phyloP scores from a whole-genome alignment of 2,888 invertebrate genomes.

The Hirtodrosophila histrioides region DNA sequence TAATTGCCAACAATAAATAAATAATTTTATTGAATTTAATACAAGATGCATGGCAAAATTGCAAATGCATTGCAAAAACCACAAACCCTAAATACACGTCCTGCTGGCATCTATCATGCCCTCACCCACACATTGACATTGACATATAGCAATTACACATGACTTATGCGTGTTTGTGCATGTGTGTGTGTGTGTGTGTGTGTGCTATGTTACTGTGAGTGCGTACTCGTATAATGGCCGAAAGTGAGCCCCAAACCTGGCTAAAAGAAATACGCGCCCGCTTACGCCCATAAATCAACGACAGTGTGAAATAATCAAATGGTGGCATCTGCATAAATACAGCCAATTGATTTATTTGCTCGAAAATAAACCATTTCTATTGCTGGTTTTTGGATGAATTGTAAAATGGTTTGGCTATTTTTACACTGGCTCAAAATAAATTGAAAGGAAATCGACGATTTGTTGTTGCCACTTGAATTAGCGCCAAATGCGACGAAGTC shows the following conservation, averaged over 20 bases:
- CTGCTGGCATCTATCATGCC: constrained; percentile 39
- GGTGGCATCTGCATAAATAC: constrained; percentile 76
- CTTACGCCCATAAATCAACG: constrained; percentile 62
- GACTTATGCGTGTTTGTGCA: constrained; percentile 41
- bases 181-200: constrained; percentile 6
- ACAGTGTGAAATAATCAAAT: constrained; percentile 76
- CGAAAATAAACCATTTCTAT: constrained; percentile 64
- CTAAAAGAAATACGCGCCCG: constrained; percentile 9
- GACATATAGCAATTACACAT: constrained; percentile 76
- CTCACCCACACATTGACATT: constrained; percentile 59
- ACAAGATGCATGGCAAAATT: constrained; percentile 20
- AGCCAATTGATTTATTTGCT: constrained; percentile 70
- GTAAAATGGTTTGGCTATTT: constrained; percentile 64
- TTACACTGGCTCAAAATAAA: constrained; percentile 53
- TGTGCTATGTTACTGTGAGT: constrained; percentile 6
- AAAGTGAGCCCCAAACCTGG: constrained; percentile 12
- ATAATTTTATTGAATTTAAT: constrained; percentile 16
- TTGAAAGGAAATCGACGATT: constrained; percentile 55
- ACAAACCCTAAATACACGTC: constrained; percentile 28
- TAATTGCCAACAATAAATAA: constrained; percentile 22
- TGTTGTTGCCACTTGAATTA: constrained; percentile 53
- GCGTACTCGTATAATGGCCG: constrained; percentile 9
- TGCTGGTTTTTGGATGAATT: constrained; percentile 36
- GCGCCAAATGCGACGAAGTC: constrained; percentile 44
- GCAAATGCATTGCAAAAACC: constrained; percentile 35